Evolutionary conservation across 2,113 vertebrate genomes (phyloP), one percentile per base, ranked within the genome.

Genomic region (Thalassarche chlororhynchos): DNA sequence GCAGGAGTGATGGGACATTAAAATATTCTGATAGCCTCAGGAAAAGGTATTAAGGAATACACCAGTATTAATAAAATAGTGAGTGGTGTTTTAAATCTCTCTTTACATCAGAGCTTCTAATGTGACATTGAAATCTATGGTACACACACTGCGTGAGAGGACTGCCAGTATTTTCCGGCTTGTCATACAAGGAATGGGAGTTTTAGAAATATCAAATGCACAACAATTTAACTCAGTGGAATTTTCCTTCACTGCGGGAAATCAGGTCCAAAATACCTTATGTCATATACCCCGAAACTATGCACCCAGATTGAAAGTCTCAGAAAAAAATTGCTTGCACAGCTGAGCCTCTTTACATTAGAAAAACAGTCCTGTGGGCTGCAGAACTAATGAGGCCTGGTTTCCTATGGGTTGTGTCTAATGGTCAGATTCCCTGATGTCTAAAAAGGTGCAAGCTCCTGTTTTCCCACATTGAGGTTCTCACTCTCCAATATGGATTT

Each of bases 331-430:
- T 31, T 93, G 55, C 75, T 66, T 95, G 79, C 25, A 93, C 71
- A 93, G 78, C 71, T 74, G 78, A 95, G 46, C 17, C 24, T 70
- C 64, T 84, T 75, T 60, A 23, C 51, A 79, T 87, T 57, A 82
- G 57, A 91, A 95, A 95, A 97, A 79, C 84, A 95, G 89, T 83
- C 15, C 40, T 79, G 66, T 69, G 93, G 65, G 65, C 52, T 79
- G 69, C 77, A 91, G 65, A 87, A 76, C 61, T 91, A 96, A 94
- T 60, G 78, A 87, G 66, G 40, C 26, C 31, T 89, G 78, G 31
- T 69, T 96, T 94, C 92, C 95, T 89, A 89, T 54, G 78, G 42
- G 25, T 69, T 93, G 55, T 84, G 19, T 32, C 57, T 69, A 61
- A 87, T 26, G 28, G 70, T 72, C 34, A 72, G 44, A 57, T 57